These are phyloP conservation scores for Nycticryphes semicollaris DNA, from an alignment of 2,113 vertebrate species.

Conservation along the genomic window DNA sequence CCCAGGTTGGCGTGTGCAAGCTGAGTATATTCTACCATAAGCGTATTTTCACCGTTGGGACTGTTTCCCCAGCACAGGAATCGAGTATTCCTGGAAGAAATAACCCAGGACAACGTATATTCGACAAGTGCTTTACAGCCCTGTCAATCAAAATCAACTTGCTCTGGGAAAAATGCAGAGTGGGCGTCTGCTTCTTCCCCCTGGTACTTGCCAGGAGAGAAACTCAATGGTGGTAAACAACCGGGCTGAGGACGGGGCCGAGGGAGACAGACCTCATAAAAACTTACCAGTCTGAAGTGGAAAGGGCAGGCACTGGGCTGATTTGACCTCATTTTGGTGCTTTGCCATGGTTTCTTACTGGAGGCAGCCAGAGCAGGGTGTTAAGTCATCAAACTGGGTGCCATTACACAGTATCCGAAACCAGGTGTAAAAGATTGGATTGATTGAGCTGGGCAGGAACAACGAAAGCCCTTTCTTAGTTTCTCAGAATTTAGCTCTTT, in stretches of 20 bases:
- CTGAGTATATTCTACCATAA: not conserved
- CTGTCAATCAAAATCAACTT: slow-evolving; percentile 17
- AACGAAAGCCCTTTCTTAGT: not conserved
- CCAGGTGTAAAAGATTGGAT: not conserved
- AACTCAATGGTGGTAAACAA: not conserved
- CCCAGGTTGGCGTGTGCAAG: not conserved
- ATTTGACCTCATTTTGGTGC: not conserved
- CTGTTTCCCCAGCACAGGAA: not conserved
- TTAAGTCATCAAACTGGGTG: not conserved
- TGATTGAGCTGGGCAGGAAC: not conserved
- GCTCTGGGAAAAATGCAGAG: not conserved
- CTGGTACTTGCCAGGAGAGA: not conserved
- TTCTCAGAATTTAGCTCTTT: not conserved
- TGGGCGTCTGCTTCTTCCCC: not conserved
- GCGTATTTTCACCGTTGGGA: not conserved
- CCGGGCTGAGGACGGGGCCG: not conserved
- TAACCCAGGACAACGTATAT: not conserved
- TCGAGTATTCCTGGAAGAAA: slow-evolving; percentile 3
- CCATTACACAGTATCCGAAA: not conserved
- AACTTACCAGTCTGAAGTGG: not conserved
- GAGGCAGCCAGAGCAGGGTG: not conserved
- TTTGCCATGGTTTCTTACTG: not conserved
- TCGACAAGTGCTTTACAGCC: not conserved
- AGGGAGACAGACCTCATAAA: not conserved
- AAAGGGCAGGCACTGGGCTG: not conserved